phyloP scores from a whole-genome alignment of 2,888 invertebrate genomes.

The Cloeon dipterum region DNA sequence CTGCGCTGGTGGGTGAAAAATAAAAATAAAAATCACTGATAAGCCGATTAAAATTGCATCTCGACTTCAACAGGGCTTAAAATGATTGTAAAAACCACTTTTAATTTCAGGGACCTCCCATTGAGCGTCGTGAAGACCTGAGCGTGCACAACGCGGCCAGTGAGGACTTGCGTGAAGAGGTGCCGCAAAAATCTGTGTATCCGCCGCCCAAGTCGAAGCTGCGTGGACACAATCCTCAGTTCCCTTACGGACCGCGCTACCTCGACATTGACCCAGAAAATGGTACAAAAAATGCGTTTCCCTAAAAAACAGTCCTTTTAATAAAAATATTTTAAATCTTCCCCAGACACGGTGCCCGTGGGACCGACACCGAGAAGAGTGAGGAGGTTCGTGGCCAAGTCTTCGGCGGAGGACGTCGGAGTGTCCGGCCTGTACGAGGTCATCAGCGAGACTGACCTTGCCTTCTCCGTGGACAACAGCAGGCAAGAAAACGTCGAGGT shows the following conservation, averaged over 20 bases:
- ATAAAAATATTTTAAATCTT: not conserved
- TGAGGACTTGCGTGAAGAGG: too few species aligned
- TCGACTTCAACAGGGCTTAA: too few species aligned
- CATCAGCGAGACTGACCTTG: constrained; percentile 75
- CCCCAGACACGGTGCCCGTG: not conserved
- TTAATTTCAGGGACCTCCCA: too few species aligned
- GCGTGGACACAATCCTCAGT: constrained; percentile 32
- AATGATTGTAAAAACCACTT: too few species aligned
- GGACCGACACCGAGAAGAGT: not conserved
- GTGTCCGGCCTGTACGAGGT: constrained; percentile 78
- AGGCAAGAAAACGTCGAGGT: constrained; percentile 64
- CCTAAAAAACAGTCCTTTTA: not conserved
- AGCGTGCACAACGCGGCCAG: not conserved
- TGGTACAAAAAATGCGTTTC: not conserved
- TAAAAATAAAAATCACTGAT: too few species aligned
- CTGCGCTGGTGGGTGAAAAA: too few species aligned
- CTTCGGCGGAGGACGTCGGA: constrained; percentile 37
- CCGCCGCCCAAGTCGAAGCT: constrained; percentile 25
- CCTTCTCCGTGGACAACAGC: constrained; percentile 65
- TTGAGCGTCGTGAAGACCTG: too few species aligned
- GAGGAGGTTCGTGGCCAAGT: not conserved
- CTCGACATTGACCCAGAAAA: constrained; percentile 14
- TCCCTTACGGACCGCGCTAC: constrained; percentile 58
- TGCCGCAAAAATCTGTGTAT: too few species aligned
- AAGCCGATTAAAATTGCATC: too few species aligned